phyloP scores from a whole-genome alignment of 1,140 invertebrate species.

The Pseudomyrmex concolor region DNA sequence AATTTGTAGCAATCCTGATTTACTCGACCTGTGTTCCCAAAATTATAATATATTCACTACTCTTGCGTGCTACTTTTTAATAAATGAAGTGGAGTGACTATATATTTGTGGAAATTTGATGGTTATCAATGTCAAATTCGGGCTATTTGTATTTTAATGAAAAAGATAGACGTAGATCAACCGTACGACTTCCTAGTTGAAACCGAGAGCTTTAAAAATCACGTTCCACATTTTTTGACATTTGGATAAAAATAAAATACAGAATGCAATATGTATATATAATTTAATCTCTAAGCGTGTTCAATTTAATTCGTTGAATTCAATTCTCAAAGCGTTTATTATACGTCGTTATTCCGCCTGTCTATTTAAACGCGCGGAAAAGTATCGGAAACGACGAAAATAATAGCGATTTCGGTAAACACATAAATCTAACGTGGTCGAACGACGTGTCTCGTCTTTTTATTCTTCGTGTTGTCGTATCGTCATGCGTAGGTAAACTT shows the following conservation, averaged over 20 bases:
- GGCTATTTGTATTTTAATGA: slow-evolving; percentile 18
- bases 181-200: neutral
- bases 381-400: slow-evolving; percentile 23
- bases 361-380: slow-evolving; percentile 10
- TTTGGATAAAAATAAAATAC: neutral
- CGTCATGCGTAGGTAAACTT: slow-evolving; percentile 52
- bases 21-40: neutral
- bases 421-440: slow-evolving; percentile 49
- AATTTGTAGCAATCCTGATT: slow-evolving; percentile 1
- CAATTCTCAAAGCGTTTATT: neutral
- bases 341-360: neutral
- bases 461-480: slow-evolving; percentile 35
- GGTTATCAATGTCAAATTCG: slow-evolving; percentile 14
- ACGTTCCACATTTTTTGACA: slow-evolving; percentile 19
- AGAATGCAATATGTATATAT: neutral
- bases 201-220: neutral
- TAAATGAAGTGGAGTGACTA: slow-evolving; percentile 11
- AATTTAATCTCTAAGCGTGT: no score
- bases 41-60: slow-evolving; percentile 40
- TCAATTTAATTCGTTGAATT: slow-evolving; percentile 13
- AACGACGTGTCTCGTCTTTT: slow-evolving; percentile 27
- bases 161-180: slow-evolving; percentile 10
- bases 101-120: slow-evolving; percentile 18
- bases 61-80: slow-evolving; percentile 16
- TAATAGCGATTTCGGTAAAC: slow-evolving; percentile 46